phyloP scores from a whole-genome alignment of 2,797 vertebrate genomes.

The Eidolon dupreanum region DNA sequence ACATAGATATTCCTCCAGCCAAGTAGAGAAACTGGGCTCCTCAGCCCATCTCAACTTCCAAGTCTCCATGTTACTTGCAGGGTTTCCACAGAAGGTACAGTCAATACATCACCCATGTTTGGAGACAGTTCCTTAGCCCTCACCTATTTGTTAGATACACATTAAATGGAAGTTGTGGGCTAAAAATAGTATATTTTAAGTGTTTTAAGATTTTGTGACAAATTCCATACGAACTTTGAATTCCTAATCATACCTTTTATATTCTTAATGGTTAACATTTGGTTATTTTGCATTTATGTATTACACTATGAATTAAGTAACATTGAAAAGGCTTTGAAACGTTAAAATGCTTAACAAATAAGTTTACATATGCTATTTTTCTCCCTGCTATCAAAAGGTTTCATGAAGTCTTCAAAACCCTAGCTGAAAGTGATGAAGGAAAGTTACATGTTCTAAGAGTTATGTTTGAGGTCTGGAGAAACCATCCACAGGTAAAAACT shows the following conservation, averaged over 20 bases:
- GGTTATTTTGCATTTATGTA: constrained; percentile 14
- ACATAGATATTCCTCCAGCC: not conserved
- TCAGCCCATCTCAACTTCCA: not conserved
- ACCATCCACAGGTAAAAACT: constrained; percentile 94
- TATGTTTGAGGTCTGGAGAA: constrained; percentile 96
- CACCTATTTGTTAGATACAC: not conserved
- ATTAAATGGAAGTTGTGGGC: not conserved
- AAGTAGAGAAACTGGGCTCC: not conserved
- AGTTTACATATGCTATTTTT: constrained; percentile 3
- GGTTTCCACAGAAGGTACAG: not conserved
- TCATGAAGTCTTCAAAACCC: constrained; percentile 95
- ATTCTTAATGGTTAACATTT: constrained; percentile 1
- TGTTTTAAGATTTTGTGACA: constrained; percentile 22
- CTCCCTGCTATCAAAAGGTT: constrained; percentile 88
- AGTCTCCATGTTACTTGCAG: not conserved
- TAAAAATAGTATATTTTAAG: not conserved
- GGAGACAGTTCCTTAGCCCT: not conserved
- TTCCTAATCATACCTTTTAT: not conserved
- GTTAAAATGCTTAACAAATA: not conserved
- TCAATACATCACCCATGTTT: not conserved
- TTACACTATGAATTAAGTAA: constrained; percentile 31
- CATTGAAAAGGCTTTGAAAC: constrained; percentile 18
- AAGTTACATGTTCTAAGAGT: constrained; percentile 96
- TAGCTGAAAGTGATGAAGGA: constrained; percentile 96
- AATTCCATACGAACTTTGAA: not conserved